Conservation (phyloP, 2,797 vertebrate species). For the Scolopax rusticola region DNA sequence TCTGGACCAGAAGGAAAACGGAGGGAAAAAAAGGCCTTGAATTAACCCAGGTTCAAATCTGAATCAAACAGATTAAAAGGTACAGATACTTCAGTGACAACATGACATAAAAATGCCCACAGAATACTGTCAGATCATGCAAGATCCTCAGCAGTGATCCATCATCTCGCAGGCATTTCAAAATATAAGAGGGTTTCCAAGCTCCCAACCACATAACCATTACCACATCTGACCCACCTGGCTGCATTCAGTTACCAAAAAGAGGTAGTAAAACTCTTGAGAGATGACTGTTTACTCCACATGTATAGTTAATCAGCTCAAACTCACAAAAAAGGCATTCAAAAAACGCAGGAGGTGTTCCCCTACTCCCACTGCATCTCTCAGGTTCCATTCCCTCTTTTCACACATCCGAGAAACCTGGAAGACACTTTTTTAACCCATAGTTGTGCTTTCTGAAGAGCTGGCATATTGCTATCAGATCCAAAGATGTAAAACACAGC, state of each 20-base stretch:
- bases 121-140: not conserved
- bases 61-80: not conserved
- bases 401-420: not conserved
- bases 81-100: not conserved
- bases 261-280: not conserved
- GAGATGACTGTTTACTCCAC: not conserved
- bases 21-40: not conserved
- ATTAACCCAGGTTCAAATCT: not conserved
- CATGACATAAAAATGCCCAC: not conserved
- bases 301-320: fast-evolving
- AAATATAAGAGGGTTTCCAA: not conserved
- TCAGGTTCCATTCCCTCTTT: not conserved
- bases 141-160: not conserved
- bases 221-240: not conserved
- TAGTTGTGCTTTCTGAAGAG: not conserved
- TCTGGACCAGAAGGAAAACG: not conserved
- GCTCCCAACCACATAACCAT: not conserved
- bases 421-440: not conserved
- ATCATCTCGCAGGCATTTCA: not conserved
- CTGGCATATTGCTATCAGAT: not conserved
- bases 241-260: not conserved
- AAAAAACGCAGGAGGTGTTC: not conserved
- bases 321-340: not conserved
- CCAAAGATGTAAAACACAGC: not conserved
- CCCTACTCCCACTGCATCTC: not conserved